phyloP scores from a whole-genome alignment of 1,140 invertebrate genomes.

The Dufourea novaeangliae region DNA sequence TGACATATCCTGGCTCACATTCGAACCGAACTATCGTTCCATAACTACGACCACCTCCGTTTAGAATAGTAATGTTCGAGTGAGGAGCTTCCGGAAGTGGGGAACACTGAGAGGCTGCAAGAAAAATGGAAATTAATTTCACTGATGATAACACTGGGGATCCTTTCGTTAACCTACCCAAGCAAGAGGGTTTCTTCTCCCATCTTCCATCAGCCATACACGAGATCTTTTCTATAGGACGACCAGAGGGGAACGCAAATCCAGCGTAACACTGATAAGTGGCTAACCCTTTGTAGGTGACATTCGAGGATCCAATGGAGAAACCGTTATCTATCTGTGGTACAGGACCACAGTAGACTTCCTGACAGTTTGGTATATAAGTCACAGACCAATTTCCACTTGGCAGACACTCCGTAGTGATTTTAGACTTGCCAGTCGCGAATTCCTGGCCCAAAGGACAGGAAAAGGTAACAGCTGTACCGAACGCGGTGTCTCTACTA shows the following conservation, averaged over 20 bases:
- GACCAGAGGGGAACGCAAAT: slow-evolving; percentile 94
- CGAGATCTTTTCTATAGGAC: slow-evolving; percentile 93
- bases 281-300: slow-evolving; percentile 95
- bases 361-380: slow-evolving; percentile 97
- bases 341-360: slow-evolving; percentile 98
- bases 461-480: slow-evolving; percentile 93
- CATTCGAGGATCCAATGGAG: slow-evolving; percentile 96
- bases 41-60: slow-evolving; percentile 96
- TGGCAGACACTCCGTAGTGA: slow-evolving; percentile 92
- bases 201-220: slow-evolving; percentile 94
- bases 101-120: slow-evolving; percentile 95
- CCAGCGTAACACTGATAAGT: slow-evolving; percentile 98
- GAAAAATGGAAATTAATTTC: not conserved
- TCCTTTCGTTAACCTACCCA: slow-evolving; percentile 83
- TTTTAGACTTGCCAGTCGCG: slow-evolving; percentile 92
- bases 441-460: slow-evolving; percentile 97
- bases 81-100: slow-evolving; percentile 93
- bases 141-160: not conserved
- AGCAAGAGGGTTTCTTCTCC: slow-evolving; percentile 94
- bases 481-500: slow-evolving; percentile 95
- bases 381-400: slow-evolving; percentile 96
- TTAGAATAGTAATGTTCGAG: slow-evolving; percentile 93
- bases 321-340: slow-evolving; percentile 99
- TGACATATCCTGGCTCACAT: slow-evolving; percentile 95
- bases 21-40: slow-evolving; percentile 97